Percentiles rank a stretch among this genome's conserved stretches.
These are phyloP conservation scores for Ctenoplectra terminalis DNA, from an alignment of 1,140 invertebrate species.

Conservation along the genomic window DNA sequence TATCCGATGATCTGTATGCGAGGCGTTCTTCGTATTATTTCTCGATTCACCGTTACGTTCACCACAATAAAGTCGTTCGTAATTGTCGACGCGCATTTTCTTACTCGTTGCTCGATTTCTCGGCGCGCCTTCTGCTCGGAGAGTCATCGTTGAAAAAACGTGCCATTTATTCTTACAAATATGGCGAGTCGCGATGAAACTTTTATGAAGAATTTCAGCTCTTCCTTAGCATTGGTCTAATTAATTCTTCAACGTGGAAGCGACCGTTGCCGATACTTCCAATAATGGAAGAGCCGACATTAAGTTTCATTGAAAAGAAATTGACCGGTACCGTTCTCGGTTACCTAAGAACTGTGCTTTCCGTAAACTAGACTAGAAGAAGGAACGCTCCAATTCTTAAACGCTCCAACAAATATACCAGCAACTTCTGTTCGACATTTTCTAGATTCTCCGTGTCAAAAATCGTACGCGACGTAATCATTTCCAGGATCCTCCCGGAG, in stretches of 20 bases:
- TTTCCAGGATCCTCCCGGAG: background rate
- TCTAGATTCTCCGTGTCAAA: background rate
- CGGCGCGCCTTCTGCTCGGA: too few species aligned
- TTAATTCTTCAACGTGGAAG: conserved; percentile 13
- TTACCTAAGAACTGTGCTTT: background rate
- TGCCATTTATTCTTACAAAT: conserved; percentile 24
- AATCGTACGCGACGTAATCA: conserved; percentile 24
- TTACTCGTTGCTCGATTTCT: background rate
- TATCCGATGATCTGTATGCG: conserved; percentile 36
- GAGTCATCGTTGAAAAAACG: background rate
- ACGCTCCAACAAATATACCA: background rate
- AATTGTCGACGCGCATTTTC: conserved; percentile 31
- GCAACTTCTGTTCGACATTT: background rate
- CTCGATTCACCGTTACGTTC: conserved; percentile 39
- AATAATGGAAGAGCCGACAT: background rate
- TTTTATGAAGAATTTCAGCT: conserved; percentile 21
- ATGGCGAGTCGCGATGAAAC: background rate
- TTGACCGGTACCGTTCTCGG: background rate
- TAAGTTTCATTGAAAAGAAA: background rate
- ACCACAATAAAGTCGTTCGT: conserved; percentile 46
- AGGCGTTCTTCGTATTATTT: background rate
- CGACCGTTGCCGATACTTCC: background rate
- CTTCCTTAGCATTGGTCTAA: background rate
- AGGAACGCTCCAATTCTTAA: background rate
- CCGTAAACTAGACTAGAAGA: background rate